These are phyloP conservation scores for Lycocorax pyrrhopterus DNA, from an alignment of 2,113 vertebrate species.

Conservation along the genomic window DNA sequence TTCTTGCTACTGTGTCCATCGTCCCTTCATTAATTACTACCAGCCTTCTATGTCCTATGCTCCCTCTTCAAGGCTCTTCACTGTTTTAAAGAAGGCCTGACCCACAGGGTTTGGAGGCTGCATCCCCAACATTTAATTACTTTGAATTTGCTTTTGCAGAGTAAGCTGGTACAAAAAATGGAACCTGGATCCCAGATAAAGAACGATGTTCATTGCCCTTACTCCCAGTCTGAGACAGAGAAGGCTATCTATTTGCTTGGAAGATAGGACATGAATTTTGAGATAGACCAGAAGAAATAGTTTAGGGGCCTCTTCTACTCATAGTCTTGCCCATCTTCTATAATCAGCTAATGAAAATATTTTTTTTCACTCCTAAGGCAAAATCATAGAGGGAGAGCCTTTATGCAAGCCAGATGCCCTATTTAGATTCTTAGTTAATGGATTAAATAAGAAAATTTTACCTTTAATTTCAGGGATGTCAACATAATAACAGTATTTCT, in stretches of 20 bases:
- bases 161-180: neutral
- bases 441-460: neutral
- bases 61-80: neutral
- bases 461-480: neutral
- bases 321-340: neutral
- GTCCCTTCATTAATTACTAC: neutral
- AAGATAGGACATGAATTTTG: neutral
- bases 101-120: neutral
- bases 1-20: neutral
- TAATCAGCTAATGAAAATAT: neutral
- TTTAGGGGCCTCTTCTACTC: neutral
- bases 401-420: neutral
- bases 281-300: neutral
- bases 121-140: neutral
- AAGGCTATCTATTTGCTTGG: neutral
- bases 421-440: neutral
- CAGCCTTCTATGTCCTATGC: neutral
- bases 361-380: neutral
- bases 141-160: neutral
- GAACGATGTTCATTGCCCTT: neutral
- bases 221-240: neutral
- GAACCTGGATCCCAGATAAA: neutral
- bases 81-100: neutral
- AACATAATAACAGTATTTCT: neutral
- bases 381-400: neutral